Conservation (phyloP, 2,113 vertebrate species). For the Corvus hawaiiensis region DNA sequence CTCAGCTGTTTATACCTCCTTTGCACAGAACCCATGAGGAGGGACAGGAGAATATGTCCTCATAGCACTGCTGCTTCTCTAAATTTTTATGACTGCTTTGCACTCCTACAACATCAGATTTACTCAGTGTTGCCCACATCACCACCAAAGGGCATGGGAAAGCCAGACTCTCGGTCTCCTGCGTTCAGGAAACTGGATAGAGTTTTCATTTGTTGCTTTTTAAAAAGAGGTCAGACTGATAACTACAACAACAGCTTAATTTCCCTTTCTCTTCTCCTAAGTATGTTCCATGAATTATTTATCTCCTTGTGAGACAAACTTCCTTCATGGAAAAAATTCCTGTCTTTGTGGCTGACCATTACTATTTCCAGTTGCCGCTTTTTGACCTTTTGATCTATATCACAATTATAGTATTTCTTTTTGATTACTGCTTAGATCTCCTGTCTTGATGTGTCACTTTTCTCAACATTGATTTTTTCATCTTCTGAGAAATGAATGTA, state of each 20-base stretch:
- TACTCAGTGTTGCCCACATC: accelerated
- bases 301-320: not conserved
- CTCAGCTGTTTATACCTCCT: not conserved
- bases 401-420: not conserved
- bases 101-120: not conserved
- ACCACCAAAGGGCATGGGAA: not conserved
- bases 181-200: not conserved
- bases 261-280: not conserved
- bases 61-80: not conserved
- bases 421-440: not conserved
- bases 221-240: not conserved
- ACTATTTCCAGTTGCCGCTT: not conserved
- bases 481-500: not conserved
- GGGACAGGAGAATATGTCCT: not conserved
- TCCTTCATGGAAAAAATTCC: not conserved
- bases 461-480: not conserved
- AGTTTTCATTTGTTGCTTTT: not conserved
- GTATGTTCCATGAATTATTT: not conserved
- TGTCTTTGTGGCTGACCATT: not conserved
- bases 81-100: not conserved
- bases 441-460: not conserved
- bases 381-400: not conserved
- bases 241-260: not conserved
- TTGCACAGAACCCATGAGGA: not conserved
- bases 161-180: not conserved